Conservation (phyloP, 2,888 invertebrate genomes). For the Neria commutata region DNA sequence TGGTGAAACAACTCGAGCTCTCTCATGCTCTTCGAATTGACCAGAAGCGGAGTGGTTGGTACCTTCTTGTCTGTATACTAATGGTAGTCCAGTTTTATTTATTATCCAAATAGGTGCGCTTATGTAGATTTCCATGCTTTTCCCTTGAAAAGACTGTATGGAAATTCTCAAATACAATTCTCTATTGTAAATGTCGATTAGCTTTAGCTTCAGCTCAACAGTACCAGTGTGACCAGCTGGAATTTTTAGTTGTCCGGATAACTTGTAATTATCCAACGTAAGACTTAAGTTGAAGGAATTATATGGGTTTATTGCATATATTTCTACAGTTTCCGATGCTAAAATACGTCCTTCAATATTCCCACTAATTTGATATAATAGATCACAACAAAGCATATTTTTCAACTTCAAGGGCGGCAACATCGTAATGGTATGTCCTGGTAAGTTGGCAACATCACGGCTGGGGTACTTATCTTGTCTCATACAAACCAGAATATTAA, state of each 20-base stretch:
- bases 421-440: slow-evolving; percentile 86
- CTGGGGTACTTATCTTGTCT: slow-evolving; percentile 80
- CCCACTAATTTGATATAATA: slow-evolving; percentile 68
- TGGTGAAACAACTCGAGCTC: slow-evolving; percentile 89
- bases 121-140: slow-evolving; percentile 72
- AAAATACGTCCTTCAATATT: slow-evolving; percentile 61
- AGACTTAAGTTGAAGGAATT: slow-evolving; percentile 76
- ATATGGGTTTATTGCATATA: slow-evolving; percentile 64
- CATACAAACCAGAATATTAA: slow-evolving; percentile 61
- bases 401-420: slow-evolving; percentile 83
- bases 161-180: slow-evolving; percentile 77
- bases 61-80: slow-evolving; percentile 92
- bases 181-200: slow-evolving; percentile 76
- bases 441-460: slow-evolving; percentile 64
- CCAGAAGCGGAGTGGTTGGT: slow-evolving; percentile 79
- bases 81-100: slow-evolving; percentile 94
- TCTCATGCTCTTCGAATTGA: slow-evolving; percentile 93
- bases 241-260: slow-evolving; percentile 70
- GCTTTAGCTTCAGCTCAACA: slow-evolving; percentile 72
- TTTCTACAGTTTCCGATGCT: slow-evolving; percentile 62
- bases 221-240: slow-evolving; percentile 62
- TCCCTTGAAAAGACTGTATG: slow-evolving; percentile 67
- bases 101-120: slow-evolving; percentile 93
- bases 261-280: slow-evolving; percentile 83
- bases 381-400: slow-evolving; percentile 87